A percentile compares a stretch with the other conserved stretches of the same genome.
Evolutionary conservation across 2,113 vertebrate species (phyloP).

Genomic region (Tragelaphus buxtoni): DNA sequence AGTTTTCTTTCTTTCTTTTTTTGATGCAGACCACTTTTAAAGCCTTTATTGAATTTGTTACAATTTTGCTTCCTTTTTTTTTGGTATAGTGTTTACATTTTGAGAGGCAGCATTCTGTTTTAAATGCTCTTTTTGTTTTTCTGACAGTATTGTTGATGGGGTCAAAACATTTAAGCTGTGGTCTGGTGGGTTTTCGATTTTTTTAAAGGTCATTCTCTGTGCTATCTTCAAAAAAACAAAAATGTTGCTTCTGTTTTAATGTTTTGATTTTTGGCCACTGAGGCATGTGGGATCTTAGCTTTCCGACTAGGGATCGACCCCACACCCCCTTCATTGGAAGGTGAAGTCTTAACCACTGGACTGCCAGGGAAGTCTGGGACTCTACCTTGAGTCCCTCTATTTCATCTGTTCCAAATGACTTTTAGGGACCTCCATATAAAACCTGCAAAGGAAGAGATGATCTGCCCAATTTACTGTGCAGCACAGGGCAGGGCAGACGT

Average conservation of each 20-base stretch:
- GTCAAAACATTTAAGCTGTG: constrained; percentile 79
- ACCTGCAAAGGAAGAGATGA: neutral
- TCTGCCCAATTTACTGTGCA: neutral
- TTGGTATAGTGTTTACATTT: constrained; percentile 91
- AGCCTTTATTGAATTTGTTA: neutral
- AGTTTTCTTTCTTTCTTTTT: neutral
- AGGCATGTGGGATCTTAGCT: neutral
- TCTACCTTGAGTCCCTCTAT: neutral
- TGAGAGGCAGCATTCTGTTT: constrained; percentile 82
- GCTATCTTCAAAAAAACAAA: constrained; percentile 33
- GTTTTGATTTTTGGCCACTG: neutral
- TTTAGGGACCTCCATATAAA: neutral
- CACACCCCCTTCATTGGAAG: neutral
- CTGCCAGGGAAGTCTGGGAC: neutral
- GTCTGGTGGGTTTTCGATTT: constrained; percentile 77
- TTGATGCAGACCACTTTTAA: neutral
- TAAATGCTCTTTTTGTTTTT: constrained; percentile 80
- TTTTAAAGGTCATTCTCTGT: constrained; percentile 83
- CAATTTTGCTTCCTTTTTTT: neutral
- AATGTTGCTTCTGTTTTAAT: neutral
- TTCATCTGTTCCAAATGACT: neutral
- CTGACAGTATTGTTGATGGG: constrained; percentile 91
- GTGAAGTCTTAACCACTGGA: neutral
- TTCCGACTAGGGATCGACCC: neutral
- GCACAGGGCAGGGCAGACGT: neutral